These are phyloP conservation scores for Dorcus parallelipipedus DNA, from an alignment of 2,888 invertebrate genomes.

Conservation along the genomic window DNA sequence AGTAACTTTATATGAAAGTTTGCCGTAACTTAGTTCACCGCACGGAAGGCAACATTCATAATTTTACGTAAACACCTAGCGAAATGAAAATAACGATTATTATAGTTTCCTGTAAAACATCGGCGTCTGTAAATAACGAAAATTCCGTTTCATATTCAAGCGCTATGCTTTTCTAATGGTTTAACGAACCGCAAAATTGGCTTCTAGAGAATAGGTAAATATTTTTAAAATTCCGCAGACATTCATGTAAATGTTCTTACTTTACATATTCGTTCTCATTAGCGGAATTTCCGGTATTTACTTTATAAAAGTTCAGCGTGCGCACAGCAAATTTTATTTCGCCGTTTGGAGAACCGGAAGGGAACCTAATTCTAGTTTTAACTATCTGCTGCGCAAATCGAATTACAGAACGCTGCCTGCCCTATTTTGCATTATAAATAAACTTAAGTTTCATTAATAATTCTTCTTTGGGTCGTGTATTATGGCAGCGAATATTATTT, in stretches of 20 bases:
- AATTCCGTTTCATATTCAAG: too few relatives aligned
- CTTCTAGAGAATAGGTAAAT: conserved; percentile 10
- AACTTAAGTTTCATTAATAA: conserved; percentile 17
- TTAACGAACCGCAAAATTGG: conserved; percentile 17
- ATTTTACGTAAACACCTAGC: too few relatives aligned
- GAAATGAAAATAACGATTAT: too few relatives aligned
- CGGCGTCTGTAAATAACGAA: too few relatives aligned
- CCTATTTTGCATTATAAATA: conserved; percentile 17
- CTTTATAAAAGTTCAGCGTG: conserved; percentile 24
- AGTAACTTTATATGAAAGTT: too few relatives aligned
- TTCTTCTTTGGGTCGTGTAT: conserved; percentile 8
- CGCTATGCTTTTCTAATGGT: neutral
- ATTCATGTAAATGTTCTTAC: conserved; percentile 28
- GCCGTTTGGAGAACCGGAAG: neutral
- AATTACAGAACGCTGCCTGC: neutral
- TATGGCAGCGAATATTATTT: conserved; percentile 10
- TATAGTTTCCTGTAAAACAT: too few relatives aligned
- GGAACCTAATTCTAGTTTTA: neutral
- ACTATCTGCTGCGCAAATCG: neutral
- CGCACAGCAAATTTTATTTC: conserved; percentile 5
- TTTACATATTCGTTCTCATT: conserved; percentile 35
- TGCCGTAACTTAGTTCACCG: too few relatives aligned
- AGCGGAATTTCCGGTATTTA: conserved; percentile 27
- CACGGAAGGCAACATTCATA: too few relatives aligned
- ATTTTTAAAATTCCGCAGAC: conserved; percentile 9